Evolutionary conservation across 2,797 vertebrate genomes (phyloP), one percentile per base, ranked within the genome.

Genomic region (Aplochiton taeniatus): DNA sequence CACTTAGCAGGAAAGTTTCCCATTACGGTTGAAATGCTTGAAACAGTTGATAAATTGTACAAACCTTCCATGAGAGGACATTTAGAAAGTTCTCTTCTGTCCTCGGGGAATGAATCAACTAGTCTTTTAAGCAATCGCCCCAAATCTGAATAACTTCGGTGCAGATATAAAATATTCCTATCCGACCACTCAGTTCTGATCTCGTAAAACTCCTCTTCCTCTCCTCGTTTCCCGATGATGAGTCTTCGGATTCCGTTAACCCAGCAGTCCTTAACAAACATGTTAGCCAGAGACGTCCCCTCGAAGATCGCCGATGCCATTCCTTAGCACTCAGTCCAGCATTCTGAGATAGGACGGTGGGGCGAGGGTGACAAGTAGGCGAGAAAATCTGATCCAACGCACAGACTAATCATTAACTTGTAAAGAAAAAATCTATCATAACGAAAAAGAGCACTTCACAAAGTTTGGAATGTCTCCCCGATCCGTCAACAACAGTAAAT

Each of bases 251-350:
- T 90, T 45, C 97, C 97, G 91, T 98, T 98, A 68, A 98, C 96
- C 97, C 97, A 98, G 89, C 96, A 98, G 87, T 95, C 95, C 81
- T 95, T 94, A 73, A 98, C 96, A 78, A 94, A 98, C 96, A 98
- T 98, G 90, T 98, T 98, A 87, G 96, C 95, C 86, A 98, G 93
- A 69, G 95, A 98, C 55, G 96, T 98, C 82, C 97, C 97, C 76
- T 97, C 95, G 89, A 98, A 98, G 88, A 98, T 94, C 46, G 96
- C 94, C 84, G 97, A 98, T 88, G 96, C 96, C 97, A 98, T 91
- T 77, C 86, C 87, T 78, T 73, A 14, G 42, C 64, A 31, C 73
- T 87, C 88, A 88, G 78, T 78, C 75, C 79, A 58, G 65, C 76
- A 91, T 93, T 75, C 90, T 90, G 87, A 70, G 49, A 56, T 78